Evolutionary conservation across 2,113 vertebrate species (phyloP).

Genomic region (Ophthalmolycus amberensis): DNA sequence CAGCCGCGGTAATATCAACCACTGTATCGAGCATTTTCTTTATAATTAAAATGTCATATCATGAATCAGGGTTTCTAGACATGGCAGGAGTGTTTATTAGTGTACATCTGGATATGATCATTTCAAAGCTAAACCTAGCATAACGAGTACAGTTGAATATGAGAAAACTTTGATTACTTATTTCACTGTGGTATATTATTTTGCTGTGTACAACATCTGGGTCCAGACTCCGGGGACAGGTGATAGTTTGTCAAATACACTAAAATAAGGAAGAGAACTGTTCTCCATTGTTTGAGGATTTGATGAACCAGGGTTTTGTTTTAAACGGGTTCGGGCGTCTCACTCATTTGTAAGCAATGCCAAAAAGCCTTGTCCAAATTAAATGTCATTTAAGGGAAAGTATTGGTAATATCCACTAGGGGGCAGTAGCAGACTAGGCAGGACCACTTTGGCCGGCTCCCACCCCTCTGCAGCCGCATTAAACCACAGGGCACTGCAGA

Average conservation of each 20-base stretch:
- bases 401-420: conserved; percentile 59
- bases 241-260: background rate
- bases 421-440: conserved; percentile 62
- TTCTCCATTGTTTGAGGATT: background rate
- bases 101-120: background rate
- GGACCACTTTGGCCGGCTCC: background rate
- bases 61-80: background rate
- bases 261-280: background rate
- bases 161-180: background rate
- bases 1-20: too few relatives aligned
- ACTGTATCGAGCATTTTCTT: too few relatives aligned
- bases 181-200: background rate
- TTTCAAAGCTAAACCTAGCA: background rate
- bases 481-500: conserved; percentile 72
- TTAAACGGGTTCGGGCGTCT: background rate
- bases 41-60: too few relatives aligned
- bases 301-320: background rate
- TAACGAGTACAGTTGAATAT: background rate
- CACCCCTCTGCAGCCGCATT: conserved; percentile 44
- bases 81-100: background rate
- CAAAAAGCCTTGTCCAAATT: background rate
- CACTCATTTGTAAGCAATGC: background rate
- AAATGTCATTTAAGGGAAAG: background rate
- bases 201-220: background rate
- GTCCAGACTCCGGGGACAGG: background rate